phyloP scores from a whole-genome alignment of 2,113 vertebrate species.

The Monopterus albus region DNA sequence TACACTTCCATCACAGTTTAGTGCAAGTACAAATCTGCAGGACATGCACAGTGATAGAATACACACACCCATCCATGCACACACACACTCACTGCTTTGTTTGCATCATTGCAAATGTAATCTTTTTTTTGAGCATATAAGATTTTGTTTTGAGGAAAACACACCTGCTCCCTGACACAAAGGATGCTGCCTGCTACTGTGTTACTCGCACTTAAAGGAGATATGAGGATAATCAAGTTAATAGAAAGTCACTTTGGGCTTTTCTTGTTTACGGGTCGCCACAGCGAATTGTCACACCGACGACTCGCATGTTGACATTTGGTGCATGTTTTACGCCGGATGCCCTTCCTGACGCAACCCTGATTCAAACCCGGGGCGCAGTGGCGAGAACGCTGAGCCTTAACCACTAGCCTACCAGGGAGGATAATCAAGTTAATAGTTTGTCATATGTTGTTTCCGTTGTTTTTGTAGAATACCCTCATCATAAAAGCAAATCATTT shows the following conservation, averaged over 20 bases:
- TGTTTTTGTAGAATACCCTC: background rate
- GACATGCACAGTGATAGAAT: background rate
- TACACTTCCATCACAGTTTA: background rate
- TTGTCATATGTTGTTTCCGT: background rate
- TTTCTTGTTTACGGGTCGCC: too few species aligned
- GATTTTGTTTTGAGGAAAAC: conserved; percentile 44
- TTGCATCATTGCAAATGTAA: conserved; percentile 24
- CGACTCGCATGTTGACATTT: too few species aligned
- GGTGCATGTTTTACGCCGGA: too few species aligned
- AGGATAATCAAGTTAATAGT: too few species aligned
- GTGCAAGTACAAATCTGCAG: conserved; percentile 16
- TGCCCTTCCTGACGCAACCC: too few species aligned
- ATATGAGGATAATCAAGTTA: too few species aligned
- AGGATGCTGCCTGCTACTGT: background rate
- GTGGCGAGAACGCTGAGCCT: too few species aligned
- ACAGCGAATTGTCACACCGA: too few species aligned
- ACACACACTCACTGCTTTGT: conserved; percentile 2
- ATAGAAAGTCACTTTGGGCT: too few species aligned
- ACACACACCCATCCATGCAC: conserved; percentile 21
- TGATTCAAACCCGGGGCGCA: too few species aligned
- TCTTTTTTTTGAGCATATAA: conserved; percentile 19
- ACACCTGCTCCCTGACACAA: conserved; percentile 50
- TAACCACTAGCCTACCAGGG: too few species aligned
- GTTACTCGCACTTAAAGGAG: background rate
- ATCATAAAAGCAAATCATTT: too few species aligned